phyloP scores from a whole-genome alignment of 2,113 vertebrate genomes.

The pig (Sus scrofa) region T2T-Sscrofa CM000812.6:68341501-68342000 shows the following conservation, averaged over 20 bases:
- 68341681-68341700: not conserved
- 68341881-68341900: not conserved
- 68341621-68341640: not conserved
- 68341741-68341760: not conserved
- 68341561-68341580: not conserved
- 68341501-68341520: not conserved
- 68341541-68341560: not conserved
- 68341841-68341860: conserved; percentile 45
- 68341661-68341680: not conserved
- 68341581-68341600: not conserved
- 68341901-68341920: not conserved
- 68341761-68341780: not conserved
- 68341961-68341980: conserved; percentile 30
- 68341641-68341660: conserved; percentile 31
- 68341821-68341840: not conserved
- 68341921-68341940: not conserved
- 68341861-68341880: not conserved
- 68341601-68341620: not conserved
- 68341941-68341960: not conserved
- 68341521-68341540: not conserved
- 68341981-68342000: not conserved
- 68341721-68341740: not conserved
- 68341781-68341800: not conserved
- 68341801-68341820: not conserved
- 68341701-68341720: conserved; percentile 33